Base-by-base conservation (phyloP, 2,797 vertebrate species). In the Delichon dasypus region DNA sequence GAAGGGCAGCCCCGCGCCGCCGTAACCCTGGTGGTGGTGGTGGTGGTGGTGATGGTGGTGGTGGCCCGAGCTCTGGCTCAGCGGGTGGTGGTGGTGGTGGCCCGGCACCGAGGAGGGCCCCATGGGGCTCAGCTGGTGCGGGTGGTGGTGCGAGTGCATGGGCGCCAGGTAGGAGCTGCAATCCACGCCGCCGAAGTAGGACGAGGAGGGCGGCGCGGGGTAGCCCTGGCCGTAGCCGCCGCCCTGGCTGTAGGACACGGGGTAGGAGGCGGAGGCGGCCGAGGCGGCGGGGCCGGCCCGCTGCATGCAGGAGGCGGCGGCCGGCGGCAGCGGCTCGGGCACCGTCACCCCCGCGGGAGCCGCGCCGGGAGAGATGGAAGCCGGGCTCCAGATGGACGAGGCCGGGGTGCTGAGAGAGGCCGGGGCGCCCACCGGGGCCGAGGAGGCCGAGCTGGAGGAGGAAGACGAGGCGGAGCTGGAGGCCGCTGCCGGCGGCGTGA, bases 301-400 rank as follows among this genome's bases (percentile, higher is more conserved):
- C 97, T 99, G 99, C 99, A 99, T 99, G 94, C 99, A 99, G 68
- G 99, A 99, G 2, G 98, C 98, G 5, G 98, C 98, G 58, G 98
- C 95, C 7, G 98, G 97, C 2, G 99, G 98, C 51, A 99, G 98
- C 2, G 99, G 98, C 96, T 99, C 98, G 0, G 98, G 98, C 45
- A 98, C 98, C 0, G 99, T 98, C 55, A 98, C 98, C 14, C 97
- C 98, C 0, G 98, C 97, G 0, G 98, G 98, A 3, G 98, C 99
- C 0, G 98, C 98, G 67, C 99, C 98, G 0, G 99, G 99, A 11
- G 99, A 99, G 98, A 99, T 99, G 88, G 99, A 99, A 8, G 99
- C 99, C 0, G 99, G 99, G 97, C 99, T 99, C 99, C 99, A 99
- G 98, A 99, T 99, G 97, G 99, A 99, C 1, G 99, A 99, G 4